Conservation (phyloP, 2,797 vertebrate genomes). For the Cyclura pinguis region DNA sequence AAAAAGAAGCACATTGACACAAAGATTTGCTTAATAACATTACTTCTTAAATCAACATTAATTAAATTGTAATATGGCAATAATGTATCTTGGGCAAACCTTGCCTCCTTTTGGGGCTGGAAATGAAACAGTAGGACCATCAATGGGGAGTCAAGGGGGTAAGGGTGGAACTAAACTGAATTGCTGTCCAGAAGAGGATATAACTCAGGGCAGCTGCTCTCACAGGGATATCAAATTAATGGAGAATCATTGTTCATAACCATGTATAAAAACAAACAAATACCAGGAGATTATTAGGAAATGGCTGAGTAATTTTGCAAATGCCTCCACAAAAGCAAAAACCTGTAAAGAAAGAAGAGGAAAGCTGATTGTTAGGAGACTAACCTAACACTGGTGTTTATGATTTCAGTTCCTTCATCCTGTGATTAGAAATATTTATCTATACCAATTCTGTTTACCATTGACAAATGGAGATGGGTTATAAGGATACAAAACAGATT, state of each 20-base stretch:
- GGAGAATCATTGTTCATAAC: conserved; percentile 46
- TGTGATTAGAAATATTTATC: not conserved
- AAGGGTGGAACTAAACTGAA: conserved; percentile 25
- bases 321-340: not conserved
- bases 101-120: conserved; percentile 36
- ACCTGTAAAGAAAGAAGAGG: conserved; percentile 20
- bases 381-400: not conserved
- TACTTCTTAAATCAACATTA: conserved; percentile 59
- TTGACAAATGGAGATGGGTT: not conserved
- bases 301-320: conserved; percentile 32
- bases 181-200: conserved; percentile 36
- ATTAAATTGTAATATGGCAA: conserved; percentile 66
- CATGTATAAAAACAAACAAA: conserved; percentile 28
- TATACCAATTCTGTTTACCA: not conserved
- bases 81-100: conserved; percentile 61
- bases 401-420: not conserved
- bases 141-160: not conserved
- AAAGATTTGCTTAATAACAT: conserved; percentile 58
- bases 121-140: conserved; percentile 43
- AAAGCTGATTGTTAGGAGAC: conserved; percentile 37
- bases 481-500: no score
- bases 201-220: conserved; percentile 48
- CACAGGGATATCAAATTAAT: conserved; percentile 49
- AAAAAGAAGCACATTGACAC: conserved; percentile 26
- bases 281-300: conserved; percentile 42